These are phyloP conservation scores for Melanotaenia duboulayi DNA, from an alignment of 2,113 vertebrate species.

Conservation along the genomic window DNA sequence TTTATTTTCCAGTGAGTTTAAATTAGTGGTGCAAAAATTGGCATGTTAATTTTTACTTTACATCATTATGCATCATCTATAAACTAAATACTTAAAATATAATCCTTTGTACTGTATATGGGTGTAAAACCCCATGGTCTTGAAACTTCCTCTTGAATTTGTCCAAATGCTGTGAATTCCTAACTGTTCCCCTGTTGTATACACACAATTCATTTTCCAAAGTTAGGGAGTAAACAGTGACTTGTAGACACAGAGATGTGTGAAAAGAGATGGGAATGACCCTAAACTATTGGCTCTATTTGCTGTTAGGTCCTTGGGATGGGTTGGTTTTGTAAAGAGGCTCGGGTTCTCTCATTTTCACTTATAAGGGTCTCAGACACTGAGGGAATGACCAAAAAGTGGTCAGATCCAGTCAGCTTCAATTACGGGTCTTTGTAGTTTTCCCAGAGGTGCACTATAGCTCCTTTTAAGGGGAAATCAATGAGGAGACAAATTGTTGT, in stretches of 20 bases:
- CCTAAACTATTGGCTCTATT: conserved; percentile 61
- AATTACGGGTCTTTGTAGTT: conserved; percentile 73
- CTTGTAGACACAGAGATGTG: conserved; percentile 39
- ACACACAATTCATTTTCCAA: conserved; percentile 55
- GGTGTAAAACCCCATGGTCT: not conserved
- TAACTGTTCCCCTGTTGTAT: conserved; percentile 27
- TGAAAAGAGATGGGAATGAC: conserved; percentile 65
- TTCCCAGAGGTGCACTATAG: conserved; percentile 73
- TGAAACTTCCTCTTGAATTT: conserved; percentile 27
- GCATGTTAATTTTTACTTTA: too few relatives aligned
- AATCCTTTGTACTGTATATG: not conserved
- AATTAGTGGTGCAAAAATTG: too few relatives aligned
- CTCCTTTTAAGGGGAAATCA: conserved; percentile 76
- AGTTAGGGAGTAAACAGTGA: conserved; percentile 67
- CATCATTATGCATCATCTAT: too few relatives aligned
- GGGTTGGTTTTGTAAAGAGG: conserved; percentile 61
- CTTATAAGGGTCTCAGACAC: conserved; percentile 69
- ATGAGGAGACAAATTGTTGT: conserved; percentile 80
- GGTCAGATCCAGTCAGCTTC: conserved; percentile 76
- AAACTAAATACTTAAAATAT: conserved; percentile 2
- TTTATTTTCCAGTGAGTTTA: too few relatives aligned
- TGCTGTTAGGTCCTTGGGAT: conserved; percentile 56
- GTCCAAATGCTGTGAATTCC: conserved; percentile 53
- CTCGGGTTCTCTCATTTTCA: conserved; percentile 69
- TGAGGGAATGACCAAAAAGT: conserved; percentile 66